Conservation (phyloP, 2,113 vertebrate species). For the Phyllopteryx taeniolatus region DNA sequence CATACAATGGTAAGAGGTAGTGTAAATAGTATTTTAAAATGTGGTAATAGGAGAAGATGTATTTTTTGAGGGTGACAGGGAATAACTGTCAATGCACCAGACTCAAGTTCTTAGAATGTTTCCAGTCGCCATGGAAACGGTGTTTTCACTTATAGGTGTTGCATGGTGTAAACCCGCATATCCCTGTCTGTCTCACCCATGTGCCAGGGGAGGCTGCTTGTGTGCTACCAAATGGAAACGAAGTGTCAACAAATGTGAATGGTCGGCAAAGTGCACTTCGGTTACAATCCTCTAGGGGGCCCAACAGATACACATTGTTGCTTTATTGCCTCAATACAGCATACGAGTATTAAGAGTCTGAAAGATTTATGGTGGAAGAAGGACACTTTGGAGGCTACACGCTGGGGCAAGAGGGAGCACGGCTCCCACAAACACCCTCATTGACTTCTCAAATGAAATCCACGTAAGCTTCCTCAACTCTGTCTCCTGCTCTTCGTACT, state of each 20-base stretch:
- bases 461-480: too few species aligned
- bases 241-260: slow-evolving; percentile 32
- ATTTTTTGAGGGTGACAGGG: slow-evolving; percentile 37
- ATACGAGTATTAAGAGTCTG: neutral
- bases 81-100: slow-evolving; percentile 28
- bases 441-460: too few species aligned
- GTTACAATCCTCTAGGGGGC: slow-evolving; percentile 49
- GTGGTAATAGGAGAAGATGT: neutral
- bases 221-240: slow-evolving; percentile 40
- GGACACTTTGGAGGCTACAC: neutral
- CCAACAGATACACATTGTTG: slow-evolving; percentile 41
- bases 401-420: too few species aligned
- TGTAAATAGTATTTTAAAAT: neutral
- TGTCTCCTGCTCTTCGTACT: too few species aligned
- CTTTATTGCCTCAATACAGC: neutral
- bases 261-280: slow-evolving; percentile 37
- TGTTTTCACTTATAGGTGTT: slow-evolving; percentile 13
- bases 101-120: slow-evolving; percentile 30
- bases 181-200: neutral
- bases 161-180: neutral
- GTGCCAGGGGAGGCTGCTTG: neutral
- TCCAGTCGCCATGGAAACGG: slow-evolving; percentile 39
- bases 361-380: neutral
- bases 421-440: too few species aligned
- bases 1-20: neutral